Evolutionary conservation across 2,888 invertebrate genomes (phyloP).

Genomic region (Melitaea athalia): DNA sequence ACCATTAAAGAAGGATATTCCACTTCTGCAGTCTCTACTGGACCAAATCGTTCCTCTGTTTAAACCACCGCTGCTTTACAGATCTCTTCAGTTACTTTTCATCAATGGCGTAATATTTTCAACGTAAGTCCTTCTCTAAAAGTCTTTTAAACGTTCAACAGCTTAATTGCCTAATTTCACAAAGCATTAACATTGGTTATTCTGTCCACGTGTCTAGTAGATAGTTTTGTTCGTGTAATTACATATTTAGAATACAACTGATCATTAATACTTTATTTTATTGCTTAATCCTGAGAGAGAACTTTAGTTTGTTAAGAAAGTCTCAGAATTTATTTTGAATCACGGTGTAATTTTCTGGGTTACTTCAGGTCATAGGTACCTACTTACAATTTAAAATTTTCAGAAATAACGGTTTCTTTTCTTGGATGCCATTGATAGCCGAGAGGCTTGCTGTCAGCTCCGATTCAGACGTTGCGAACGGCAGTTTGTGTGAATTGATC

Average conservation of each 20-base stretch:
- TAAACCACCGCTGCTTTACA: constrained; percentile 68
- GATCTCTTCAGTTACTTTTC: constrained; percentile 75
- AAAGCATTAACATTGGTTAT: too few species aligned
- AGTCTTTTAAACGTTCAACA: background rate
- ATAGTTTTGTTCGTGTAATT: too few species aligned
- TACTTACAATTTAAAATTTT: background rate
- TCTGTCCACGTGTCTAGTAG: too few species aligned
- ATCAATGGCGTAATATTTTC: constrained; percentile 82
- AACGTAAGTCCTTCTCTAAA: constrained; percentile 60
- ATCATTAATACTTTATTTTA: too few species aligned
- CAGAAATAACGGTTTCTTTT: background rate
- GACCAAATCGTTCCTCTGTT: constrained; percentile 77
- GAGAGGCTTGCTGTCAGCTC: background rate
- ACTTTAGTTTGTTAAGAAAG: too few species aligned
- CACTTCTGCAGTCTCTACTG: constrained; percentile 68
- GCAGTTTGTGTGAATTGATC: constrained; percentile 1
- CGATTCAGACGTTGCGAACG: background rate
- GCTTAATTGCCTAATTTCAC: too few species aligned
- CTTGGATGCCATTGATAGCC: background rate
- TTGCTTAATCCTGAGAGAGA: too few species aligned
- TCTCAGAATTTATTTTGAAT: too few species aligned
- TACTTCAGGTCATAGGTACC: background rate
- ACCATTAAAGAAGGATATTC: constrained; percentile 37
- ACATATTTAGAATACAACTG: too few species aligned
- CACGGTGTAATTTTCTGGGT: too few species aligned